Conservation (phyloP, 1,140 invertebrate genomes). For the Cylas formicarius region DNA sequence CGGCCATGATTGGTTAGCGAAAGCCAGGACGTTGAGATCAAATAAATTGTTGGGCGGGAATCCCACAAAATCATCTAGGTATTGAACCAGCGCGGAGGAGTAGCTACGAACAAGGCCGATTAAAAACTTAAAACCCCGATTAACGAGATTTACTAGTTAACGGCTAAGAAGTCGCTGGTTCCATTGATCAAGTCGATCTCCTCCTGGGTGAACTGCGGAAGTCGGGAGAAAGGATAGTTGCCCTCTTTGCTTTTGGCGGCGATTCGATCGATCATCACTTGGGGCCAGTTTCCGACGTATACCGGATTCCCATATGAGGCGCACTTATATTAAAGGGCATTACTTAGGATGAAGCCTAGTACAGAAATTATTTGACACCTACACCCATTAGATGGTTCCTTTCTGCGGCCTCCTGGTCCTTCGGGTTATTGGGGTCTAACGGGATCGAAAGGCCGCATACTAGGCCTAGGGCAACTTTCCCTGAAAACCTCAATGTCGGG, state of each 20-base stretch:
- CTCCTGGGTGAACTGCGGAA: conserved; percentile 17
- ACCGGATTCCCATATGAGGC: conserved; percentile 56
- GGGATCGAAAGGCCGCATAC: conserved; percentile 20
- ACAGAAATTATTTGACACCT: background rate
- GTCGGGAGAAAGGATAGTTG: conserved; percentile 47
- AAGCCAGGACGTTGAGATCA: background rate
- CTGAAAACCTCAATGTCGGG: conserved; percentile 6
- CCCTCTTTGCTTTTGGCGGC: conserved; percentile 47
- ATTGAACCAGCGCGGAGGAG: no score
- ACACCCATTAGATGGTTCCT: conserved; percentile 17
- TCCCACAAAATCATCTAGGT: no score
- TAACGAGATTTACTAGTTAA: conserved; percentile 15
- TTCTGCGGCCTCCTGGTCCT: conserved; percentile 16
- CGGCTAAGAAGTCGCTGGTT: conserved; percentile 18
- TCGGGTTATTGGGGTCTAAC: conserved; percentile 8
- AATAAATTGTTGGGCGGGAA: no score
- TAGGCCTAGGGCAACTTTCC: conserved; percentile 21
- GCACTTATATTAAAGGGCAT: conserved; percentile 44
- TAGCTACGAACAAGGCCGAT: no score
- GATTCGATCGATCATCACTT: conserved; percentile 47
- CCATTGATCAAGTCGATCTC: conserved; percentile 24
- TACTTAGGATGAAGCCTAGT: no score
- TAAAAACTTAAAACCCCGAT: no score
- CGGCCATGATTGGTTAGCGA: conserved; percentile 5
- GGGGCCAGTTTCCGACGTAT: conserved; percentile 48